Conservation (phyloP, 1,140 invertebrate species). For the Venturia canescens region DNA sequence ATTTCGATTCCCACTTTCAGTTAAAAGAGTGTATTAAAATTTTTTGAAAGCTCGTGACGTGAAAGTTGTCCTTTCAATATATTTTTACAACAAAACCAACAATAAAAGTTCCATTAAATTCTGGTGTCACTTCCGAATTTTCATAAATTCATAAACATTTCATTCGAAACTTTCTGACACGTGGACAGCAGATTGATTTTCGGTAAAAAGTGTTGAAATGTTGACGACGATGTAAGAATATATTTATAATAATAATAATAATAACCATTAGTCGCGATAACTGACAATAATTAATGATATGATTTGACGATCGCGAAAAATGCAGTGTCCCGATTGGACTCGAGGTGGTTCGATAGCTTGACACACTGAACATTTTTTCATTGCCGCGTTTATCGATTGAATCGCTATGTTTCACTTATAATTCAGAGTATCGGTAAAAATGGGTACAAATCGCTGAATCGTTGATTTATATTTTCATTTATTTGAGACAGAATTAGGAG, state of each 20-base stretch:
- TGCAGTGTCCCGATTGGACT: background rate
- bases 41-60: too few relatives aligned
- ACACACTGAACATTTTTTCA: background rate
- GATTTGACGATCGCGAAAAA: constrained; percentile 31
- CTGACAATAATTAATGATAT: constrained; percentile 45
- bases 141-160: too few relatives aligned
- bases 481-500: background rate
- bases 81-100: too few relatives aligned
- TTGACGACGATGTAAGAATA: constrained; percentile 69
- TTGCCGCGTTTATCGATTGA: background rate
- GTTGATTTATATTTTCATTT: background rate
- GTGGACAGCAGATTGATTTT: background rate
- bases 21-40: too few relatives aligned
- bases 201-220: constrained; percentile 8
- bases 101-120: too few relatives aligned
- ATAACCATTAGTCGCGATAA: constrained; percentile 48
- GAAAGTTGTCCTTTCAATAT: too few relatives aligned
- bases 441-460: background rate
- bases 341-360: background rate
- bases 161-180: too few relatives aligned
- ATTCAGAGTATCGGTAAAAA: background rate
- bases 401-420: background rate
- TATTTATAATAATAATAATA: constrained; percentile 59
- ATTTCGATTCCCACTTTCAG: too few relatives aligned
- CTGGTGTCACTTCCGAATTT: too few relatives aligned